Base-by-base conservation (phyloP, 1,140 invertebrate species). In the Nylanderia fulva region DNA sequence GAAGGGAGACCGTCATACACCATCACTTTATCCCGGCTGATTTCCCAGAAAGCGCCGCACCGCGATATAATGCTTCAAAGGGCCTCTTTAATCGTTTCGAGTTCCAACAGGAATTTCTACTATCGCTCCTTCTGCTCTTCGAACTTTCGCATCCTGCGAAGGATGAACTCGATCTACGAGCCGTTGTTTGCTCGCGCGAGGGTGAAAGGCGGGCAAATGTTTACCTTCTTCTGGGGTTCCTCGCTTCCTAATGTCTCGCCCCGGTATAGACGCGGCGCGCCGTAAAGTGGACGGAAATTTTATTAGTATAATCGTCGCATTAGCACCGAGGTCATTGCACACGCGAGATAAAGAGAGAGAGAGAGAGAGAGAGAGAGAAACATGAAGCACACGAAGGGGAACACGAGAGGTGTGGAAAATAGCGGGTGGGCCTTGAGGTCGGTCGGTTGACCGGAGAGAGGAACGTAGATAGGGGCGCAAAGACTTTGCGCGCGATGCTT, bases 271-370 rank as follows among this genome's bases (percentile, higher is more conserved):
- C 42, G 36, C 61, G 42, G 69, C 66, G 64, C 64, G 72, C 45
- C 39, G 69, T 84, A 85, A 85, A 91, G 88, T 89, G 87, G 79
- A 85, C 85, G 85, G 84, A 90, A 91, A 92, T 91, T 92, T 90
- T 90, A 91, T 88, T 90, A 90, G 87, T 84, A 63, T 90, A 88
- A 91, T 86, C 83, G 82, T 64, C 64, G 63, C 69, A 85, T 86
- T 86, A 85, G 66, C 71, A 52, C 69, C 48, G 76, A 45, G 52
- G 79, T 84, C 71, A 68, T 45, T 42, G 75, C 63, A 56, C 63
- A 56, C 56, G 58, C 33, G 71, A 48, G 18, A 36, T 15, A 33
- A 27, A 21, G 11, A 27, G 33, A 42, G 27, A 13, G 36, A 45
- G n/a, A 68, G 39, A 2, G 27, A 42, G 69, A 45, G 18, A 36